Conservation (phyloP, 2,888 invertebrate genomes). For the Cylloceria caligata region DNA sequence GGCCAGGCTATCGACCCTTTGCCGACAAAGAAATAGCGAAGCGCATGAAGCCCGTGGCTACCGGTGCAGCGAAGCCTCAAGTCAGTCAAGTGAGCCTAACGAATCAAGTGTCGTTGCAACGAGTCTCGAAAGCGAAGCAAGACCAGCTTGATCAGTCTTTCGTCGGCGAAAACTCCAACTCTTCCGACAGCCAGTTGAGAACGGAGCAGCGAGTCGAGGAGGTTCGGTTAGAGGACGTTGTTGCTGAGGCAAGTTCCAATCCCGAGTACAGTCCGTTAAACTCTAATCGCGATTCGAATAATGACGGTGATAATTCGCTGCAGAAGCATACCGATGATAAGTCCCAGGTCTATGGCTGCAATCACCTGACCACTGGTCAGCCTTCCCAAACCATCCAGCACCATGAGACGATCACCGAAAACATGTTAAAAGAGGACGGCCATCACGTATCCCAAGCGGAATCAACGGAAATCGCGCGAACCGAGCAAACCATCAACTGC, state of each 20-base stretch:
- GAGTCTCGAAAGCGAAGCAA: slow-evolving; percentile 79
- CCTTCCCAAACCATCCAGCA: slow-evolving; percentile 68
- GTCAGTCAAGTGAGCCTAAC: slow-evolving; percentile 79
- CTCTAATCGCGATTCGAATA: slow-evolving; percentile 76
- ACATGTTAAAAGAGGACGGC: slow-evolving; percentile 70
- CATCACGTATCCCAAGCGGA: slow-evolving; percentile 69
- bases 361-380: slow-evolving; percentile 70
- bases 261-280: slow-evolving; percentile 79
- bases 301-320: slow-evolving; percentile 77
- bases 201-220: slow-evolving; percentile 83
- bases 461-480: slow-evolving; percentile 70
- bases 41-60: slow-evolving; percentile 79
- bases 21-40: slow-evolving; percentile 80
- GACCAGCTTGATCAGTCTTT: slow-evolving; percentile 78
- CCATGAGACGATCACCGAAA: slow-evolving; percentile 68
- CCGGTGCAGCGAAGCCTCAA: slow-evolving; percentile 82
- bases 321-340: slow-evolving; percentile 77
- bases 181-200: slow-evolving; percentile 81
- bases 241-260: slow-evolving; percentile 81
- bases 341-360: slow-evolving; percentile 72
- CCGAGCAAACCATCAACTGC: slow-evolving; percentile 74
- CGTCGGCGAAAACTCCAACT: slow-evolving; percentile 83
- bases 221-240: slow-evolving; percentile 82
- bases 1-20: slow-evolving; percentile 79
- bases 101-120: slow-evolving; percentile 81